phyloP scores from a whole-genome alignment of 2,113 vertebrate species.

The Apteryx owenii region DNA sequence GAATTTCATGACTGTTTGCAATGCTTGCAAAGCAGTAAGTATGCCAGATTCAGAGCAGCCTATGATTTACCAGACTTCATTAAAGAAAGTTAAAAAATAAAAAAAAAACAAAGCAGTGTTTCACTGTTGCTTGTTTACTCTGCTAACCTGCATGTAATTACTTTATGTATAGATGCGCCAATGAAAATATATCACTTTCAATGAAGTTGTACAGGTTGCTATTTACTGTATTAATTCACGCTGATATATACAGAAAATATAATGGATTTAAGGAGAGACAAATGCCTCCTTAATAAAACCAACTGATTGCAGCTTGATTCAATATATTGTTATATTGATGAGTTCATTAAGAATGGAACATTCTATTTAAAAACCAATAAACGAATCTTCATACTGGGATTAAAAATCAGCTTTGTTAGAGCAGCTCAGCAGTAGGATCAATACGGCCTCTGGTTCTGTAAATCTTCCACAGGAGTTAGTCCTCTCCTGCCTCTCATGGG shows the following conservation, averaged over 20 bases:
- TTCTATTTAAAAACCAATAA: conserved; percentile 63
- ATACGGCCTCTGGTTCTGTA: background rate
- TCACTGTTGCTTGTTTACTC: conserved; percentile 5
- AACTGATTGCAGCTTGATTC: conserved; percentile 34
- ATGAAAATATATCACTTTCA: conserved; percentile 51
- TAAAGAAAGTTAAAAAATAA: background rate
- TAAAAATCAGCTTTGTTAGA: conserved; percentile 59
- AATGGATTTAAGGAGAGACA: conserved; percentile 40
- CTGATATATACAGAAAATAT: conserved; percentile 25
- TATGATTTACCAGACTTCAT: background rate
- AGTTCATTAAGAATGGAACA: conserved; percentile 62
- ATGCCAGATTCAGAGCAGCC: background rate
- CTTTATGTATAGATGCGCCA: conserved; percentile 27
- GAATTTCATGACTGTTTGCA: background rate
- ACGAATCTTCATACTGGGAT: background rate
- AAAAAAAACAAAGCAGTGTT: background rate
- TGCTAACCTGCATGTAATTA: conserved; percentile 34
- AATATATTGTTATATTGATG: conserved; percentile 55
- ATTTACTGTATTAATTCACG: conserved; percentile 19
- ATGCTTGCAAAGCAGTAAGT: background rate
- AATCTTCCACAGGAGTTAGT: background rate
- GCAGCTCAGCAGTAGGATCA: background rate
- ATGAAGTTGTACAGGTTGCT: conserved; percentile 27
- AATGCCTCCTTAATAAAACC: conserved; percentile 68
- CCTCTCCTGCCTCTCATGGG: background rate